Evolutionary conservation across 2,888 invertebrate genomes (phyloP).

Genomic region (Cephus nigrinus): DNA sequence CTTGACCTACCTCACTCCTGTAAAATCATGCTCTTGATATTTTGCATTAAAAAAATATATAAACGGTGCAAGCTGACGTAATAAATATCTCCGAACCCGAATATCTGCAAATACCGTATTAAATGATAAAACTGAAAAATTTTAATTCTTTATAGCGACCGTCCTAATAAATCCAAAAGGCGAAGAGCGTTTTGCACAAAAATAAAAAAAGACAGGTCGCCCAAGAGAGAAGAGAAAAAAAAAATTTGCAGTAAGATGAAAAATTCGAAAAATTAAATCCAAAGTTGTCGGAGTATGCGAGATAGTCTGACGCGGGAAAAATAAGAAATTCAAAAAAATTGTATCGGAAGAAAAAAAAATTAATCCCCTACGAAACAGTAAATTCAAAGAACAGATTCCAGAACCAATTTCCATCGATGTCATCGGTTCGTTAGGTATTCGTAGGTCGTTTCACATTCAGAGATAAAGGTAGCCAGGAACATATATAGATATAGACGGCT

Average conservation of each 20-base stretch:
- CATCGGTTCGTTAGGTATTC: constrained; percentile 36
- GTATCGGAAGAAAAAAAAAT: neutral
- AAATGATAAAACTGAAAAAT: neutral
- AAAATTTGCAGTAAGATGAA: neutral
- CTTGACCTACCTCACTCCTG: neutral
- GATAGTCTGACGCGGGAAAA: too few relatives aligned
- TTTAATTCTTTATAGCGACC: neutral
- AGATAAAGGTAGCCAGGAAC: neutral
- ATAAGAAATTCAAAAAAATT: neutral
- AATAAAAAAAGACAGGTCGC: neutral
- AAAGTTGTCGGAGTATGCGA: neutral
- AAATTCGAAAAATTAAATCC: neutral
- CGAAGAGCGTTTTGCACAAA: neutral
- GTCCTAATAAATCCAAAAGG: neutral
- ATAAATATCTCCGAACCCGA: neutral
- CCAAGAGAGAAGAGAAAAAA: neutral
- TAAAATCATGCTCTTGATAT: neutral
- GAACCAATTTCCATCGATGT: constrained; percentile 45
- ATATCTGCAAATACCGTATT: too few relatives aligned
- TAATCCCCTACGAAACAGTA: neutral
- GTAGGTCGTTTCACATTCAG: neutral
- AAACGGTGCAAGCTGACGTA: neutral
- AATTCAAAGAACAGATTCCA: neutral
- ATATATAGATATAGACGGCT: neutral
- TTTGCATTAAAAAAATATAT: neutral